phyloP scores from a whole-genome alignment of 2,797 vertebrate species.

The Bradypodion pumilum region DNA sequence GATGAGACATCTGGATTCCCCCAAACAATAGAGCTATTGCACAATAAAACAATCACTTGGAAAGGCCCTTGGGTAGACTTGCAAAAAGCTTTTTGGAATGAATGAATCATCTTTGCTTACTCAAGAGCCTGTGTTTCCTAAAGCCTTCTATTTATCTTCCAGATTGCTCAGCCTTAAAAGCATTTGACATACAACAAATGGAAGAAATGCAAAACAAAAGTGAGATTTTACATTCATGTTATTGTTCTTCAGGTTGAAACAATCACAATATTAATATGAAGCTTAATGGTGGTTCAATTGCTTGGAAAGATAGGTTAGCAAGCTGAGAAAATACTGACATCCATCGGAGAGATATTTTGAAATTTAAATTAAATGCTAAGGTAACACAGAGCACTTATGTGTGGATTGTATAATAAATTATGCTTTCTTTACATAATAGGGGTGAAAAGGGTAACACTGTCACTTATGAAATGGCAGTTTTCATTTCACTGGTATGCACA shows the following conservation, averaged over 20 bases:
- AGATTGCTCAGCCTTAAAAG: conserved; percentile 17
- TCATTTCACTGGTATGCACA: not conserved
- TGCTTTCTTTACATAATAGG: not conserved
- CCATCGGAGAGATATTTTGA: not conserved
- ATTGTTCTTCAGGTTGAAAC: conserved; percentile 18
- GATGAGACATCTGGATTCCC: conserved; percentile 14
- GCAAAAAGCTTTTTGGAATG: conserved; percentile 21
- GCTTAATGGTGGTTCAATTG: conserved; percentile 2
- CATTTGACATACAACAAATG: not conserved
- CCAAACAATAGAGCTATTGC: conserved; percentile 10
- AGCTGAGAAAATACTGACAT: not conserved
- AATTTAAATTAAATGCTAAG: conserved; percentile 1
- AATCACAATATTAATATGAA: conserved; percentile 28
- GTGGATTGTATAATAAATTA: not conserved
- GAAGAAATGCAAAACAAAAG: conserved; percentile 30
- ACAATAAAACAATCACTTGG: conserved; percentile 24
- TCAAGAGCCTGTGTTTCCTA: conserved; percentile 18
- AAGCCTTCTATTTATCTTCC: conserved; percentile 25
- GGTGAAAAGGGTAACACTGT: not conserved
- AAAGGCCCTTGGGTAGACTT: not conserved
- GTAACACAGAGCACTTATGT: not conserved
- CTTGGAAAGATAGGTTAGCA: conserved; percentile 2
- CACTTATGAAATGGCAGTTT: not conserved
- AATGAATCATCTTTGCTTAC: conserved; percentile 37
- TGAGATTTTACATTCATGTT: not conserved